phyloP scores from a whole-genome alignment of 2,113 vertebrate genomes.

The Cranoglanis bouderius region DNA sequence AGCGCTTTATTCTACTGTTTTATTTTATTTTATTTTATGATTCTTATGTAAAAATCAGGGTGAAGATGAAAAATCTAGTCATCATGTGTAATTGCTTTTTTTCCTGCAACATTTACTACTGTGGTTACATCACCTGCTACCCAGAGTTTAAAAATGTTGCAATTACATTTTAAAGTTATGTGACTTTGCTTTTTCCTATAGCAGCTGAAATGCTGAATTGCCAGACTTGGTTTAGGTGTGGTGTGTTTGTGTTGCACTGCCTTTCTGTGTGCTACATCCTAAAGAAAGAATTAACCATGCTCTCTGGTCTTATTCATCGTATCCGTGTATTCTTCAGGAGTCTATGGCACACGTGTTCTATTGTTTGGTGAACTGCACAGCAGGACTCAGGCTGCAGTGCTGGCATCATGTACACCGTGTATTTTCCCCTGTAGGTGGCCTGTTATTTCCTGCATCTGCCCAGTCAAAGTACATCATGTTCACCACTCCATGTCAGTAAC shows the following conservation, averaged over 20 bases:
- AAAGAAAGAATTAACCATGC: constrained; percentile 6
- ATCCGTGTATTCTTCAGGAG: constrained; percentile 35
- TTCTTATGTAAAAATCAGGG: background rate
- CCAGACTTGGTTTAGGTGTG: background rate
- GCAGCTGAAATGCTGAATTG: background rate
- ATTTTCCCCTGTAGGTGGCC: constrained; percentile 1
- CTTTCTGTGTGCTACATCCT: constrained; percentile 4
- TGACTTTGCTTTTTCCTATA: background rate
- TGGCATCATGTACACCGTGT: background rate
- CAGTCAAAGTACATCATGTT: constrained; percentile 27
- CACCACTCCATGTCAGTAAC: background rate
- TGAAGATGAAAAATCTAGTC: background rate
- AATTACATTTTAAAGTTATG: background rate
- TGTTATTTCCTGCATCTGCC: background rate
- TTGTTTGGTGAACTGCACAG: constrained; percentile 24
- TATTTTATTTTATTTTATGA: background rate
- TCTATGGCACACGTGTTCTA: background rate
- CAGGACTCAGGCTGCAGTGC: background rate
- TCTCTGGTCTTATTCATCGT: background rate
- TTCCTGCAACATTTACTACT: background rate
- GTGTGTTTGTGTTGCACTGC: constrained; percentile 16
- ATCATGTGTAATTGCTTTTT: background rate
- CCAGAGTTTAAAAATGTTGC: background rate
- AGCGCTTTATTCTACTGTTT: background rate
- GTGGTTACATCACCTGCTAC: background rate